These are phyloP conservation scores for Papilio xuthus DNA, from an alignment of 1,140 invertebrate genomes.

Conservation along the genomic window DNA sequence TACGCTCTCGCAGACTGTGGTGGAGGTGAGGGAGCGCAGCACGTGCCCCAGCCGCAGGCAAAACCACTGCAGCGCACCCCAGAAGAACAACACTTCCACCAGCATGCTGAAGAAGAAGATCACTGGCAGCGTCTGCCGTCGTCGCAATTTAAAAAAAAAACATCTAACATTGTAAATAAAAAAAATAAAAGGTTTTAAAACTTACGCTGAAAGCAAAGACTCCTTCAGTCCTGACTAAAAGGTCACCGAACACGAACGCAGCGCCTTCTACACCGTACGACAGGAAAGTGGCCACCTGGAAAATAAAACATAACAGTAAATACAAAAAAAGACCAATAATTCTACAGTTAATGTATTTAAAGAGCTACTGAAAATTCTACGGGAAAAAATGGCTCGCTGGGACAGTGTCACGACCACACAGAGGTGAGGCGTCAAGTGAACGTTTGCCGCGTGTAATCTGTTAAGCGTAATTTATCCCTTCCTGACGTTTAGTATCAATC, in stretches of 20 bases:
- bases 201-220: slow-evolving; percentile 93
- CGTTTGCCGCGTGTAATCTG: no score
- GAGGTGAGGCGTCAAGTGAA: no score
- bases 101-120: slow-evolving; percentile 96
- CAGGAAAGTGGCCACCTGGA: slow-evolving; percentile 88
- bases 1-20: slow-evolving; percentile 95
- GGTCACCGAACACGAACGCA: slow-evolving; percentile 92
- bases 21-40: slow-evolving; percentile 88
- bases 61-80: slow-evolving; percentile 93
- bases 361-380: no score
- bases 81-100: slow-evolving; percentile 93
- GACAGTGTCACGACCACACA: no score
- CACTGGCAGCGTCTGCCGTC: slow-evolving; percentile 88
- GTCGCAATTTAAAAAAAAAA: no score
- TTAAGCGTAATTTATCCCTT: no score
- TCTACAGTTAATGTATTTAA: no score
- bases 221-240: slow-evolving; percentile 81
- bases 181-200: slow-evolving; percentile 41
- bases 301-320: slow-evolving; percentile 32
- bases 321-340: no score
- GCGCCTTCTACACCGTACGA: slow-evolving; percentile 90
- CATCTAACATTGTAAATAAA: no score
- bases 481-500: not conserved
- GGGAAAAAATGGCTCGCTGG: no score
- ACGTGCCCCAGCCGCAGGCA: slow-evolving; percentile 91